Base-by-base conservation (phyloP, 2,888 invertebrate genomes). In the Peribatodes rhomboidaria region DNA sequence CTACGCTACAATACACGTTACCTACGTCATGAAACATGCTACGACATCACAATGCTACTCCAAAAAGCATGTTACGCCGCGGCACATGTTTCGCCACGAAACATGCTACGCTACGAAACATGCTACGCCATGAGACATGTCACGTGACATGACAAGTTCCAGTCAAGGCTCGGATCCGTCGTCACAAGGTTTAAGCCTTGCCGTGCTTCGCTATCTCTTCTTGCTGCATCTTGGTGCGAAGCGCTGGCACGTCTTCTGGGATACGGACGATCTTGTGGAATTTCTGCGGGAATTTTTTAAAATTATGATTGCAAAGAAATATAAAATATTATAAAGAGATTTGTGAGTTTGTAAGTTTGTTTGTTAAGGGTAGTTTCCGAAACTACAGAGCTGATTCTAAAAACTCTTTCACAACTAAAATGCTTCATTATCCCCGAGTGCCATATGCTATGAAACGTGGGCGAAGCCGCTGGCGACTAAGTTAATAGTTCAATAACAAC, bases 191-290 rank as follows among this genome's bases (percentile, higher is more conserved):
- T 56, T 88, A 88, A 47, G 88, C 80, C 55, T 84, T 75, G 41
- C 71, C 77, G 52, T 92, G 90, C 66, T 92, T 93, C 0, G 90
- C 90, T 58, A 82, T 70, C 64, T 93, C 93, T 66, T 95, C 95
- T 1, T 94, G 93, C 71, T 95, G 95, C 97, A 97, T 97, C 92
- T 97, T 97, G 70, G 95, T 95, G 75, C 98, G 94, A 59, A 98
- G 92, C 56, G 95, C 88, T 62, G 96, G 95, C 1, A 98, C 95
- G 76, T 97, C 97, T 76, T 98, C 97, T 49, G 97, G 97, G 88
- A 98, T 98, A 86, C 97, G 95, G 49, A 98, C 96, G 76, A 98
- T 95, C 68, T 95, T 93, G 83, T 97, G 95, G 89, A 97, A 96
- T 97, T 97, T 97, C 98, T 98, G 91, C n/a, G 72, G 67, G 37